Conservation (phyloP, 2,888 invertebrate genomes). For the Blera fallax region DNA sequence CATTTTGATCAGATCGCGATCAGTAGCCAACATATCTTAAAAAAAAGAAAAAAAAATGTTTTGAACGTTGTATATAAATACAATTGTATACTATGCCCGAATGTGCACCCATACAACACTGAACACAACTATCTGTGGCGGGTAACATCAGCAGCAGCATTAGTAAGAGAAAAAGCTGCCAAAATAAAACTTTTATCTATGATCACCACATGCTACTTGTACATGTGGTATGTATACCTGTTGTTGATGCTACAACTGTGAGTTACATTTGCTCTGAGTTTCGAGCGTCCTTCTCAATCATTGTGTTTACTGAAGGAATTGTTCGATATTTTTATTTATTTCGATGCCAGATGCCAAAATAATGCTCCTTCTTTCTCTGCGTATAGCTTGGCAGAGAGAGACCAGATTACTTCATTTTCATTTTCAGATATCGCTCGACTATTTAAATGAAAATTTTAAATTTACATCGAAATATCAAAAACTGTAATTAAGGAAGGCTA, state of each 20-base stretch:
- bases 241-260: background rate
- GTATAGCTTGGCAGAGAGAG: background rate
- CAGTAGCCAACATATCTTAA: background rate
- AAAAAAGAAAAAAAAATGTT: background rate
- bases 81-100: too few relatives aligned
- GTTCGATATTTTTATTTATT: conserved; percentile 5
- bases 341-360: conserved; percentile 1
- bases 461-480: too few relatives aligned
- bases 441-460: background rate
- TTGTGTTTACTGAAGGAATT: background rate
- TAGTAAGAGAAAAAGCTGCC: background rate
- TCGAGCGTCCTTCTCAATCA: background rate
- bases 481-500: background rate
- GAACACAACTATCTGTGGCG: background rate
- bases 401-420: background rate
- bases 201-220: background rate
- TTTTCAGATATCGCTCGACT: background rate
- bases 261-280: background rate
- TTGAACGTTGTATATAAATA: background rate
- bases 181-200: conserved; percentile 12
- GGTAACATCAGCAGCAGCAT: background rate
- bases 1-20: background rate
- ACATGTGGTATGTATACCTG: background rate
- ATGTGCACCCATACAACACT: background rate
- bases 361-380: background rate